Evolutionary conservation across 2,797 vertebrate genomes (phyloP), one percentile per base, ranked within the genome.

Genomic region (Sardinella longiceps): DNA sequence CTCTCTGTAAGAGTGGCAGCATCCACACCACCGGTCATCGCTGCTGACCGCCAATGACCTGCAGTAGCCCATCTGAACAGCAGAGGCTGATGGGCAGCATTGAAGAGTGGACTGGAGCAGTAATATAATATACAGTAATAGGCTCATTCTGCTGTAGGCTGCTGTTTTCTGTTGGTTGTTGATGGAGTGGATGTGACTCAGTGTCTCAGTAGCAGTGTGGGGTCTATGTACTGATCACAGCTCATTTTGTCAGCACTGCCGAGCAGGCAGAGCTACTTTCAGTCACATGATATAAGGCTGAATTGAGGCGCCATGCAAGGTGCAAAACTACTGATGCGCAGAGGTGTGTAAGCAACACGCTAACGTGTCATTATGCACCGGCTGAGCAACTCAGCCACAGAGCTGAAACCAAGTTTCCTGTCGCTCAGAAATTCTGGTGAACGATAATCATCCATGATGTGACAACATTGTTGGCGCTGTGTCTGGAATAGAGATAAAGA

Each of bases 331-430:
- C 18, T 43, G 37, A 14, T 23, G 33, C 10, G 70, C 70, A 77
- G 70, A 77, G 18, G 6, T 60, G 23, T 77, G 23, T 15, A 39
- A 23, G 70, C 33, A 23, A 37, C 33, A 77, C n/a, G 70, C 60
- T 63, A 63, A 74, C 37, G 43, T 5, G 33, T 39, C 37, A 20
- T 23, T 43, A 23, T 77, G 70, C 70, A 43, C 33, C 15, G n/a
- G 70, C 70, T 43, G 70, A 20, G 70, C 70, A 77, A 39, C 18
- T 18, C 33, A 23, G 70, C 70, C 70, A 77, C 70, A 77, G 37
- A 43, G 18, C 70, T 77, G n/a, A n/a, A 39, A 43, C 70, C 70
- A 77, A 9, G 70, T n/a, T 77, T 77, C 70, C 70, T 77, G 70
- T 77, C 37, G 39, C 18, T 37, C 0, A 23, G 70, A 39, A 23